These are phyloP conservation scores for Eurois occulta DNA, from an alignment of 2,888 invertebrate species.

Conservation along the genomic window DNA sequence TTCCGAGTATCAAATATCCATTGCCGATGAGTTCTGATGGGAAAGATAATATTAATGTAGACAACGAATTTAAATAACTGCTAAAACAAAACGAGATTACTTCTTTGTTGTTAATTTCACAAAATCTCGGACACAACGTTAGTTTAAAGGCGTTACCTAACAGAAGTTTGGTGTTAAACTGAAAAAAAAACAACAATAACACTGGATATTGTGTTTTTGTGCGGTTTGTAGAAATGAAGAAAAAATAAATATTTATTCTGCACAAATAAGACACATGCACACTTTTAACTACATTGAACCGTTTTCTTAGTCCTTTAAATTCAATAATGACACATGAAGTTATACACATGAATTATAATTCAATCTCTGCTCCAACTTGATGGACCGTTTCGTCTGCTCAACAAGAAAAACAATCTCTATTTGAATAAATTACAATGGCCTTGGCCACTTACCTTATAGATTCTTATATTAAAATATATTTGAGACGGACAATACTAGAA, in stretches of 20 bases:
- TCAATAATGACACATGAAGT: background rate
- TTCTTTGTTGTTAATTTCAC: background rate
- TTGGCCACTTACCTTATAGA: slow-evolving; percentile 9
- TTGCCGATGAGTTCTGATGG: slow-evolving; percentile 12
- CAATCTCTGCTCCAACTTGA: background rate
- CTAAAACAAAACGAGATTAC: background rate
- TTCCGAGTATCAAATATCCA: background rate
- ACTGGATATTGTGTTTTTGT: background rate
- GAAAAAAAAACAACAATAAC: no score
- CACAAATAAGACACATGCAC: background rate
- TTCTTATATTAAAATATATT: slow-evolving; percentile 21
- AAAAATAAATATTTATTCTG: background rate
- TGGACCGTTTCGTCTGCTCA: background rate
- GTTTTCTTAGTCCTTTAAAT: background rate
- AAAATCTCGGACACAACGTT: background rate
- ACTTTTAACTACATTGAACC: background rate
- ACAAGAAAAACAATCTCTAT: slow-evolving; percentile 24
- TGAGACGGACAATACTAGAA: slow-evolving; percentile 18
- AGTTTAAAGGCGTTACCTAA: background rate
- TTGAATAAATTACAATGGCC: slow-evolving; percentile 30
- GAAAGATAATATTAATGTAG: slow-evolving; percentile 17
- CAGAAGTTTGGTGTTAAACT: background rate
- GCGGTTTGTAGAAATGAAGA: background rate
- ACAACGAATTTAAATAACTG: slow-evolving; percentile 6
- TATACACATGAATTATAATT: background rate